Base-by-base conservation (phyloP, 2,888 invertebrate genomes). In the Nomada ferruginata region DNA sequence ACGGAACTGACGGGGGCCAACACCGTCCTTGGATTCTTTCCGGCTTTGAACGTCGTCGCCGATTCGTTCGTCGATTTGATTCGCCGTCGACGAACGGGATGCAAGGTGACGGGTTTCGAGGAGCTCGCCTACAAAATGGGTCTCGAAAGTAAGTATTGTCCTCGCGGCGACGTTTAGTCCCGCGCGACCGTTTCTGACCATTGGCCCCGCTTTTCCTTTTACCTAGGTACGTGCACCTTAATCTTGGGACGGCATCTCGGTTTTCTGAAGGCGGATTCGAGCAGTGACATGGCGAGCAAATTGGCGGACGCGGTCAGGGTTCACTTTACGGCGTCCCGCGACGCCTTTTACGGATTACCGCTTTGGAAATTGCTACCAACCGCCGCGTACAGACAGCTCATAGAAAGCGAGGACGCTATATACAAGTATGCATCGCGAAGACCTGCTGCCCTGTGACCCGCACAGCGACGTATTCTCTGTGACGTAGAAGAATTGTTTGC, bases 351-450 rank as follows among this genome's bases (percentile, higher is more conserved):
- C 92, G 97, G 97, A 0, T 95, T 97, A 53, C 97, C 97, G 0
- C 93, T 97, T 73, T 98, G 97, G 97, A 97, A 97, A 94, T 95
- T 97, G 81, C 95, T 96, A 20, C 96, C 96, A 0, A 97, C 97
- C 0, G 94, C 95, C 65, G 95, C 97, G 0, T 98, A 97, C 92
- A 95, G 94, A 71, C 95, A 96, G 5, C 96, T 97, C 84, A 95
- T 95, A 18, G 94, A 95, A 82, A 96, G 97, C 93, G 98, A 98
- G 93, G 97, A 97, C 89, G 95, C 95, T 74, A 97, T 98, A 92
- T 97, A 98, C 92, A 95, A 96, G 97, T 97, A 94, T 95, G 96
- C 90, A 11, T 11, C 26, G 11, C 11, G 57, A 23, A 7, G 20
- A 20, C 26, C 26, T 1, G 57, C 4, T 26, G 57, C 20, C 23